These are phyloP conservation scores for Malurus leucopterus DNA, from an alignment of 2,797 vertebrate genomes.

Conservation along the genomic window DNA sequence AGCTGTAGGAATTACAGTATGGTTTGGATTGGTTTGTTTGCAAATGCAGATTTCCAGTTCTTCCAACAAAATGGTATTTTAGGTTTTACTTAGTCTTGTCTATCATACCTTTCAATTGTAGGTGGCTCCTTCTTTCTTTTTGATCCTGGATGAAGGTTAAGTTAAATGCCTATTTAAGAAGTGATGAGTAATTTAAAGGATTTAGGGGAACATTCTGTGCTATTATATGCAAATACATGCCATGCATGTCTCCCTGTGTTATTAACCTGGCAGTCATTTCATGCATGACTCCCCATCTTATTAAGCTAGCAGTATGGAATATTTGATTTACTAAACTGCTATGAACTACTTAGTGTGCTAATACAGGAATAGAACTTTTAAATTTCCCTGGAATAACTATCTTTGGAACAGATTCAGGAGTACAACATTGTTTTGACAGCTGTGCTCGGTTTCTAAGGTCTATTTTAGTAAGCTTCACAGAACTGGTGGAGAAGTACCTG, in stretches of 20 bases:
- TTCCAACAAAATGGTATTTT: constrained; percentile 12
- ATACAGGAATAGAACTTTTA: constrained; percentile 72
- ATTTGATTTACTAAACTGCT: constrained; percentile 79
- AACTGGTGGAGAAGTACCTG: constrained; percentile 66
- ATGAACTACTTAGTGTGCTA: constrained; percentile 70
- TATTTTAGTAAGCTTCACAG: constrained; percentile 62
- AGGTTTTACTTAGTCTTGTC: constrained; percentile 25
- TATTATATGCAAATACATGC: constrained; percentile 76
- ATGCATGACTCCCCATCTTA: constrained; percentile 78
- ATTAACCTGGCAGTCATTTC: constrained; percentile 82
- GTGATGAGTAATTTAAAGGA: constrained; percentile 79
- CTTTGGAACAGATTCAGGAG: constrained; percentile 63
- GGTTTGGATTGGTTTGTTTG: background rate
- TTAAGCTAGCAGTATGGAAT: constrained; percentile 79
- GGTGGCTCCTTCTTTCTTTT: constrained; percentile 26
- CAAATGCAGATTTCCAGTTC: background rate
- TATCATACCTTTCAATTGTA: constrained; percentile 32
- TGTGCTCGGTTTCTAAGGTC: constrained; percentile 62
- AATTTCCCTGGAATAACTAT: constrained; percentile 66
- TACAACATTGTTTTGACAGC: constrained; percentile 67
- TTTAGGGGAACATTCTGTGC: constrained; percentile 73
- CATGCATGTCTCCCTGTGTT: constrained; percentile 71
- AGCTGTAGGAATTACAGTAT: background rate
- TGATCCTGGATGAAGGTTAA: constrained; percentile 63
- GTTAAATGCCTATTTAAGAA: constrained; percentile 77